phyloP scores from a whole-genome alignment of 2,888 invertebrate genomes.

The Villa cingulata region DNA sequence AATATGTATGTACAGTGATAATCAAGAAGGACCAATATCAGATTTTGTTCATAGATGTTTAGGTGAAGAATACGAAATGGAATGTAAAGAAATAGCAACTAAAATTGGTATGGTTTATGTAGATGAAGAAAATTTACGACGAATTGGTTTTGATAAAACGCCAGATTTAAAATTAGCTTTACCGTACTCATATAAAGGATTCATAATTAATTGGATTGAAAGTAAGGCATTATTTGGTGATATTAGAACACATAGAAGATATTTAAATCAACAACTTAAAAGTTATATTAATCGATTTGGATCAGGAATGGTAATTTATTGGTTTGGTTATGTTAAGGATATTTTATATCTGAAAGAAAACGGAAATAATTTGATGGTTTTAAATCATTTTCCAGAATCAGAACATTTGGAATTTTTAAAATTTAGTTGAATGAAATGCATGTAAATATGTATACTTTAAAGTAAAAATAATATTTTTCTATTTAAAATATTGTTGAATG shows the following conservation, averaged over 20 bases:
- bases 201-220: constrained; percentile 88
- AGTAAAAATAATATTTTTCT: too few relatives aligned
- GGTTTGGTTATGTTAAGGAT: constrained; percentile 75
- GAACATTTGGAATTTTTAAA: constrained; percentile 35
- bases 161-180: constrained; percentile 85
- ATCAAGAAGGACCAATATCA: constrained; percentile 68
- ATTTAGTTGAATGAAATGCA: background rate
- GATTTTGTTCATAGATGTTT: constrained; percentile 65
- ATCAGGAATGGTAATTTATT: constrained; percentile 85
- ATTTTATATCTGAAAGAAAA: constrained; percentile 43
- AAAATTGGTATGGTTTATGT: constrained; percentile 46
- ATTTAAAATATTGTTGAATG: too few relatives aligned
- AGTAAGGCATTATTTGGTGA: constrained; percentile 94
- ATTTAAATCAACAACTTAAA: constrained; percentile 69
- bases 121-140: constrained; percentile 67
- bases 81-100: constrained; percentile 38
- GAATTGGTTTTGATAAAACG: constrained; percentile 84
- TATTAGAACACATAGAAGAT: constrained; percentile 61
- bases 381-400: constrained; percentile 41
- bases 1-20: constrained; percentile 66
- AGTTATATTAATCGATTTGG: constrained; percentile 94
- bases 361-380: constrained; percentile 44
- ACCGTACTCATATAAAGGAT: constrained; percentile 73
- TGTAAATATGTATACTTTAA: too few relatives aligned
- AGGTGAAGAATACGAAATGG: constrained; percentile 75